A percentile compares a stretch with the other conserved stretches of the same genome.
These are phyloP conservation scores for Philhelius pedissequus DNA, from an alignment of 2,888 invertebrate species.

Conservation along the genomic window DNA sequence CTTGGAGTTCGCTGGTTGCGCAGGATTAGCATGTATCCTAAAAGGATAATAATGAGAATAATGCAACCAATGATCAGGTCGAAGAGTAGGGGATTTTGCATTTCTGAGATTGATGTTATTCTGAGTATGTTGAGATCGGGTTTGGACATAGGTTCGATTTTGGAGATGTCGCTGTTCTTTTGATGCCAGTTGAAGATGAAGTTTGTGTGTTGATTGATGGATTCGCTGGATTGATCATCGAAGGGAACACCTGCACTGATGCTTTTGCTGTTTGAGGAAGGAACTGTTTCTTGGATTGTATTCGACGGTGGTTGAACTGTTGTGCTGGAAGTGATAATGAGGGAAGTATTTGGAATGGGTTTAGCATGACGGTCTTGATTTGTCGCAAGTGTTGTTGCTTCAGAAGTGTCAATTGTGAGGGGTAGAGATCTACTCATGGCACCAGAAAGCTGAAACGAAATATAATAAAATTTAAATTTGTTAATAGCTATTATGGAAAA, in stretches of 20 bases:
- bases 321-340: constrained; percentile 31
- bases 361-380: constrained; percentile 26
- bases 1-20: constrained; percentile 69
- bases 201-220: constrained; percentile 70
- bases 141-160: constrained; percentile 71
- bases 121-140: constrained; percentile 71
- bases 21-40: constrained; percentile 70
- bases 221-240: constrained; percentile 70
- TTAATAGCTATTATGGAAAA: background rate
- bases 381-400: constrained; percentile 65
- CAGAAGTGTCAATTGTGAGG: constrained; percentile 76
- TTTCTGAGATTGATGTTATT: constrained; percentile 70
- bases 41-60: constrained; percentile 70
- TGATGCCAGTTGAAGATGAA: constrained; percentile 72
- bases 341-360: constrained; percentile 26
- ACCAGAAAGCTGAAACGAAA: constrained; percentile 74
- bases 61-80: constrained; percentile 72
- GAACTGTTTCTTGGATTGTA: constrained; percentile 44
- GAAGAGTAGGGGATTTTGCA: constrained; percentile 73
- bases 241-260: constrained; percentile 52
- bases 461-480: background rate
- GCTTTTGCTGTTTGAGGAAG: constrained; percentile 32
- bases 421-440: constrained; percentile 77
- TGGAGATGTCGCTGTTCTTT: constrained; percentile 70
- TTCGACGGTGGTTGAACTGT: constrained; percentile 40